A percentile compares a stretch with the other conserved stretches of the same genome.
These are phyloP conservation scores for Micropoecilia bifurca DNA, from an alignment of 2,797 vertebrate genomes.

Conservation along the genomic window DNA sequence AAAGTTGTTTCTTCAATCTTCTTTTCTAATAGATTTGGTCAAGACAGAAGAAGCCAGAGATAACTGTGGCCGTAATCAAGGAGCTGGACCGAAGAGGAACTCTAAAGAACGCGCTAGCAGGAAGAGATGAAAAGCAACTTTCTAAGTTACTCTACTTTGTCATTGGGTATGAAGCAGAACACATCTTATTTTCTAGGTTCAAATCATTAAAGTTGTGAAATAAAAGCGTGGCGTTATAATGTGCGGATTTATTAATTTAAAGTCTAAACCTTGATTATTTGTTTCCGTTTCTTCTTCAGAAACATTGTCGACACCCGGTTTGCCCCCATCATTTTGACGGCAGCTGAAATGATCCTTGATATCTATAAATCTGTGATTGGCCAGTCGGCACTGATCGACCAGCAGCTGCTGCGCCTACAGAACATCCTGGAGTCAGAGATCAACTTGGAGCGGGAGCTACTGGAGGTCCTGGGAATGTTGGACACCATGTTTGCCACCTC, in stretches of 20 bases:
- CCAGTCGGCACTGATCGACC: conserved; percentile 89
- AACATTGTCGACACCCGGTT: conserved; percentile 90
- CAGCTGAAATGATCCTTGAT: conserved; percentile 91
- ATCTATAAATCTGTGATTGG: conserved; percentile 89
- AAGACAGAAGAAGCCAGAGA: conserved; percentile 85
- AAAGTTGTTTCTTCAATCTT: neutral
- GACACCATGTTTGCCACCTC: conserved; percentile 93
- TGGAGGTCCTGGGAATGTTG: conserved; percentile 96
- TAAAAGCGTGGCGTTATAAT: neutral
- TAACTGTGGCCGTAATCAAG: conserved; percentile 91
- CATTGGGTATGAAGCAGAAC: conserved; percentile 81
- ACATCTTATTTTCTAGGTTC: neutral
- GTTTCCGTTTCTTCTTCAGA: conserved; percentile 69
- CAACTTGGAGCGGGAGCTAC: conserved; percentile 89
- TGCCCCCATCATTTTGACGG: conserved; percentile 84
- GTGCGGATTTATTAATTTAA: neutral
- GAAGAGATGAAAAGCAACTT: conserved; percentile 89
- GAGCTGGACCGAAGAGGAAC: conserved; percentile 95
- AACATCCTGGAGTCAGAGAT: conserved; percentile 90
- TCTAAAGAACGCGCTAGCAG: conserved; percentile 92
- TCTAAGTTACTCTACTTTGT: conserved; percentile 88
- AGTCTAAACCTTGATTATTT: neutral
- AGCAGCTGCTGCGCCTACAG: conserved; percentile 89
- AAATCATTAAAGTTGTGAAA: neutral
- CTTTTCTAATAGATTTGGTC: conserved; percentile 74